Base-by-base conservation (phyloP, 2,113 vertebrate species). In the Pycnonotus jocosus region DNA sequence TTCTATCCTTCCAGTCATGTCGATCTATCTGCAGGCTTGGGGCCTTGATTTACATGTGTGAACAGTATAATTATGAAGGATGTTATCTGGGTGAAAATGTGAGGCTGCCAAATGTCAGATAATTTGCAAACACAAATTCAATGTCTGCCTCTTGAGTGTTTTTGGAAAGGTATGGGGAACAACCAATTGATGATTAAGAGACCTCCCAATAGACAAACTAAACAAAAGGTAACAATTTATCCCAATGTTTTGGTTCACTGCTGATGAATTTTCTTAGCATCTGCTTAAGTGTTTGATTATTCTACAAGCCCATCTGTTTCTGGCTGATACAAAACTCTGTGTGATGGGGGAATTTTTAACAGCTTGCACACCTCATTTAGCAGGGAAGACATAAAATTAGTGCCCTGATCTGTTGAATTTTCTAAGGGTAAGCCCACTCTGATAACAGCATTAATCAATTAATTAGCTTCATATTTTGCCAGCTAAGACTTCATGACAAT, bases 211-310 rank as follows among this genome's bases (percentile, higher is more conserved):
- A 96, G 91, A 78, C 87, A 97, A 97, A 88, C 79, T 48, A 95
- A 81, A 98, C 79, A 97, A 98, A 97, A 95, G 71, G 71, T 96
- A 97, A 92, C 94, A 94, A 96, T 96, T 97, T 96, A 97, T 97
- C 89, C 86, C 79, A 96, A 66, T 92, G 85, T 95, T 97, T 95
- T 71, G 92, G 91, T 96, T 98, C 96, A 96, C 81, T 90, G 92
- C 88, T 97, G 82, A 97, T 92, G 88, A 97, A 97, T 97, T 97
- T 95, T 95, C 95, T 91, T 93, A 95, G 70, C 96, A 97, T 97
- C 97, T 97, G 92, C 93, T 98, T 97, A 95, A 92, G 60, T 97
- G 77, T 97, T 97, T 97, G 96, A 97, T 97, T 98, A 92, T 82
- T 97, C 91, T 50, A 86, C 91, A 88, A 95, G 70, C 51, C 95